A percentile compares a stretch with the other conserved stretches of the same genome.
phyloP scores from a whole-genome alignment of 2,888 invertebrate genomes.

The Cotesia congregata region DNA sequence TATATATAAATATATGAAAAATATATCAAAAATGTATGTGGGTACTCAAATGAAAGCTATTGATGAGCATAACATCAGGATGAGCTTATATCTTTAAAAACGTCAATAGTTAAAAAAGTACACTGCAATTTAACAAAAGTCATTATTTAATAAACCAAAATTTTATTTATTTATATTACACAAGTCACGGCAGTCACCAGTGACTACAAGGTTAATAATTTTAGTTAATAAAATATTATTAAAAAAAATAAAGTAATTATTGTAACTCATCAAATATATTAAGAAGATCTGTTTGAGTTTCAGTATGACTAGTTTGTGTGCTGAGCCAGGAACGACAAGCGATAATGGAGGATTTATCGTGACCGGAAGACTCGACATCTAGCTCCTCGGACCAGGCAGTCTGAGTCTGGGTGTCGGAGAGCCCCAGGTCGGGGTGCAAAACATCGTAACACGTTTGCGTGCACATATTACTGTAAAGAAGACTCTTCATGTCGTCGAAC shows the following conservation, averaged over 20 bases:
- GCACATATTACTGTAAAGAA: constrained; percentile 70
- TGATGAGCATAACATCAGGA: no score
- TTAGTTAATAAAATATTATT: no score
- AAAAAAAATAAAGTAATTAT: constrained; percentile 35
- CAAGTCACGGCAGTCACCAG: no score
- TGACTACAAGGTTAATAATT: no score
- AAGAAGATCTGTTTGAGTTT: constrained; percentile 73
- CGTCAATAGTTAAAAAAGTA: no score
- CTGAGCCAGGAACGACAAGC: constrained; percentile 60
- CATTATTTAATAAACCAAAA: no score
- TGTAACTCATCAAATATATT: constrained; percentile 63
- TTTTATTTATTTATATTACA: no score
- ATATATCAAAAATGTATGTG: no score
- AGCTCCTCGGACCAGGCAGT: constrained; percentile 72
- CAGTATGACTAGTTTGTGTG: constrained; percentile 71
- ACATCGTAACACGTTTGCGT: constrained; percentile 75
- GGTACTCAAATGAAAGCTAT: no score
- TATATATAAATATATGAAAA: no score
- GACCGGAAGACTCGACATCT: constrained; percentile 57
- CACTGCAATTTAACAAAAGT: no score
- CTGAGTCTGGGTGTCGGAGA: constrained; percentile 77
- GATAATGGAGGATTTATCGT: constrained; percentile 40
- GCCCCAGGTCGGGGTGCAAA: constrained; percentile 72
- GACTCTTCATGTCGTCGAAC: constrained; percentile 67
- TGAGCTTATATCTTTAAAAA: no score